Evolutionary conservation across 2,888 invertebrate species (phyloP).

Genomic region (Hecatera dysodea): DNA sequence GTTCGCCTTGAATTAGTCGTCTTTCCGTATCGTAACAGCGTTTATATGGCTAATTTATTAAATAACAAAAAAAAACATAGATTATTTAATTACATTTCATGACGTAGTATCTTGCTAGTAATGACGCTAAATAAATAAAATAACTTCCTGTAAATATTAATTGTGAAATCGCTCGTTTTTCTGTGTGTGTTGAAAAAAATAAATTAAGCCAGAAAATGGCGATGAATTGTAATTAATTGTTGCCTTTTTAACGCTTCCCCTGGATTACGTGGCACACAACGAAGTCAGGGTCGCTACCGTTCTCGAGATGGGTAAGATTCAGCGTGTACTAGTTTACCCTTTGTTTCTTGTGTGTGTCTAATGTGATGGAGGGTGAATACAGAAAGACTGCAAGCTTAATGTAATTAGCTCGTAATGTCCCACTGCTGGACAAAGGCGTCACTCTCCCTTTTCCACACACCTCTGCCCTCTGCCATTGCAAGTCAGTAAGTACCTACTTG

Average conservation of each 20-base stretch:
- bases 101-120: conserved; percentile 22
- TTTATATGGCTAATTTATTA: conserved; percentile 28
- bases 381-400: neutral
- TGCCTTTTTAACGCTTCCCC: conserved; percentile 91
- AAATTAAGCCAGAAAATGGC: conserved; percentile 72
- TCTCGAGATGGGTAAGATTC: conserved; percentile 93
- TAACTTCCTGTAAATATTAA: conserved; percentile 2
- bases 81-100: neutral
- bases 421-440: neutral
- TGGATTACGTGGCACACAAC: conserved; percentile 86
- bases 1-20: conserved; percentile 38
- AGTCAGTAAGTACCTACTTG: too few species aligned
- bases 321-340: conserved; percentile 44
- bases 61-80: neutral
- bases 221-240: conserved; percentile 89
- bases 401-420: neutral
- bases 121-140: conserved; percentile 7
- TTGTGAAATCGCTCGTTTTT: neutral
- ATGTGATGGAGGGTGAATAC: conserved; percentile 18
- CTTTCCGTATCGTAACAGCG: conserved; percentile 27
- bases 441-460: too few species aligned
- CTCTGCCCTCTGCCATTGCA: too few species aligned
- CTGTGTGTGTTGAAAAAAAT: conserved; percentile 21
- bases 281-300: conserved; percentile 94
- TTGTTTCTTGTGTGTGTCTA: conserved; percentile 20